phyloP scores from a whole-genome alignment of 2,888 invertebrate species.

The Drepanosiphum platanoidis region DNA sequence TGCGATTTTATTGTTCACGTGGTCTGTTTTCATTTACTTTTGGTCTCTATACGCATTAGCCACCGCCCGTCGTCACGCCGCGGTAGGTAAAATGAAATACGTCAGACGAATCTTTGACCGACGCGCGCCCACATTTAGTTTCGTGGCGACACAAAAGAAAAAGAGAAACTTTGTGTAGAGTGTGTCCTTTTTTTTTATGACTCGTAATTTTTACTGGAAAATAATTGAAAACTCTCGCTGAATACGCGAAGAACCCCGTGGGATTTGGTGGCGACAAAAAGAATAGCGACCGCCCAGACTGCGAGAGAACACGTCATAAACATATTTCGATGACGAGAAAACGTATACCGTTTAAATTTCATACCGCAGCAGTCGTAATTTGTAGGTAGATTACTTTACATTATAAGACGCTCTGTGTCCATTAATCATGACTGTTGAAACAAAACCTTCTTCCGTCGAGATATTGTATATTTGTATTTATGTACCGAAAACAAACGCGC shows the following conservation, averaged over 20 bases:
- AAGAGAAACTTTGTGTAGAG: not conserved
- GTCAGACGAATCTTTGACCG: not conserved
- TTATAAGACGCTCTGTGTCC: not conserved
- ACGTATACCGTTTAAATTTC: slow-evolving; percentile 66
- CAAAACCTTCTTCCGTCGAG: not conserved
- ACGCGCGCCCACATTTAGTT: not conserved
- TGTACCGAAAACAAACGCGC: not conserved
- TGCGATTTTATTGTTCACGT: too few relatives aligned
- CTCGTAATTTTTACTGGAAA: not conserved
- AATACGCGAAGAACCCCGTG: not conserved
- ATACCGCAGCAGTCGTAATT: not conserved
- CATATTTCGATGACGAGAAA: not conserved
- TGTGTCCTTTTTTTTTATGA: not conserved
- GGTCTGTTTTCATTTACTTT: too few relatives aligned
- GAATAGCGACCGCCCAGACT: not conserved
- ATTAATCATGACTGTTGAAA: not conserved
- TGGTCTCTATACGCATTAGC: too few relatives aligned
- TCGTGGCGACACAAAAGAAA: not conserved
- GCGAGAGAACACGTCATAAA: not conserved
- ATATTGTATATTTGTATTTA: too few relatives aligned
- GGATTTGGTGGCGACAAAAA: not conserved
- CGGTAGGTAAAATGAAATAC: not conserved
- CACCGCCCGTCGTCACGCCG: not conserved
- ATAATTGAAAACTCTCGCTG: slow-evolving; percentile 14
- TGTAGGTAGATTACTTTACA: not conserved